Evolutionary conservation across 2,113 vertebrate genomes (phyloP), one percentile per base, ranked within the genome.

Genomic region (Osmerus mordax): DNA sequence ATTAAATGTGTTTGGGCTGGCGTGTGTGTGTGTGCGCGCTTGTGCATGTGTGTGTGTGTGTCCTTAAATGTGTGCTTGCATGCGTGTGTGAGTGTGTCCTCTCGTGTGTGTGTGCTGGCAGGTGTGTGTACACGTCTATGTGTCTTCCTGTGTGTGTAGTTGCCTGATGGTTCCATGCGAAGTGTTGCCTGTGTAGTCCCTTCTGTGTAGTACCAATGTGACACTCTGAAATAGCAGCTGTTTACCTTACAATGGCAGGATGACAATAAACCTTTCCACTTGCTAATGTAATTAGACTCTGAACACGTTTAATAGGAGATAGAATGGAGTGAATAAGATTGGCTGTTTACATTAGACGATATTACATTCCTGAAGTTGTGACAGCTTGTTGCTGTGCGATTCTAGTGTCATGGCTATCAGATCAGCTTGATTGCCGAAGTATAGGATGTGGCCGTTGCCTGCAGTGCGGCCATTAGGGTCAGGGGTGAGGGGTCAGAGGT

Each of bases 121-220:
- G 41, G 41, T 47, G 41, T 47, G 41, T 47, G 9, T 28, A 28
- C 25, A 28, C 9, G 41, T 12, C 9, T 7, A 5, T 12, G 41
- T 47, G 41, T 47, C 41, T 9, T 12, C 9, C 41, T 12, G 41
- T 47, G 41, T 12, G 41, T 47, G 9, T 47, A 7, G 41, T 47
- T 47, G 41, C 41, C 41, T 47, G 41, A 12, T 47, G 32, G 4
- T 36, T 7, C 32, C 7, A 36, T 36, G 32, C 7, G 32, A 36
- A 47, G 41, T 47, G 41, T 12, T 47, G 7, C 41, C 41, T 36
- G 4, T 36, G 4, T 36, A 36, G 5, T 8, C 4, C 61, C 7
- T 32, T n/a, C 62, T 36, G 25, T 19, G 64, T 64, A 76, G 72
- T 81, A 61, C 21, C 68, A 3, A 66, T 79, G 76, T 72, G 58